Base-by-base conservation (phyloP, 2,797 vertebrate species). In the Tapirus indicus region DNA sequence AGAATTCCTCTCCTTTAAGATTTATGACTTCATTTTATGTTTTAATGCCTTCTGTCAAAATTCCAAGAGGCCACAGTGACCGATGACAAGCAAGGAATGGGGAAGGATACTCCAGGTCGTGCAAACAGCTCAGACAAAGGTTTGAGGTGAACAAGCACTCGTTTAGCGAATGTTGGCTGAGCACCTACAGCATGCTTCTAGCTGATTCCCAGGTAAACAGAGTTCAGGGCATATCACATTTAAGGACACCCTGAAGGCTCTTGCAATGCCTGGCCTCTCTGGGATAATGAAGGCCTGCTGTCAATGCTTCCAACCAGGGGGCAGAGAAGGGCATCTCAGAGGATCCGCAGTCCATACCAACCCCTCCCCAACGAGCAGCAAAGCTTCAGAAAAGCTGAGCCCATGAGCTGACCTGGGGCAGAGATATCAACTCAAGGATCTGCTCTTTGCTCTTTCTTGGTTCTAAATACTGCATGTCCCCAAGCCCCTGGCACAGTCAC, bases 11-110 rank as follows among this genome's bases (percentile, higher is more conserved):
- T 91, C 47, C n/a, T 38, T 87, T 66, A 68, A 64, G 94, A 96
- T 85, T 85, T 85, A 58, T 66, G 72, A 35, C 83, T 79, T 87
- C 49, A 71, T 93, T 94, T 93, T 83, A 68, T 29, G 68, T 95
- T 91, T 96, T 83, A 96, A 97, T 92, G 83, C 64, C 82, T 90
- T 68, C 84, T 95, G 95, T 88, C 90, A 94, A 77, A 95, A 97
- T 88, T 82, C 62, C 77, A 47, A 27, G 71, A 32, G 10, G 88
- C 52, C 14, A 44, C 9, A 41, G 49, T 83, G 93, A 97, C 13
- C 21, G 41, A 93, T 66, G 85, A 52, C 60, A 25, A 79, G 69
- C 21, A 47, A 4, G 29, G n/a, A 18, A 47, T 14, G 25, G 56
- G 54, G 21, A 35, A 44, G 52, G 29, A 23, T 27, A 25, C 23